A percentile compares a stretch with the other conserved stretches of the same genome.
Evolutionary conservation across 2,888 invertebrate species (phyloP).

Genomic region (Parochlus steinenii): DNA sequence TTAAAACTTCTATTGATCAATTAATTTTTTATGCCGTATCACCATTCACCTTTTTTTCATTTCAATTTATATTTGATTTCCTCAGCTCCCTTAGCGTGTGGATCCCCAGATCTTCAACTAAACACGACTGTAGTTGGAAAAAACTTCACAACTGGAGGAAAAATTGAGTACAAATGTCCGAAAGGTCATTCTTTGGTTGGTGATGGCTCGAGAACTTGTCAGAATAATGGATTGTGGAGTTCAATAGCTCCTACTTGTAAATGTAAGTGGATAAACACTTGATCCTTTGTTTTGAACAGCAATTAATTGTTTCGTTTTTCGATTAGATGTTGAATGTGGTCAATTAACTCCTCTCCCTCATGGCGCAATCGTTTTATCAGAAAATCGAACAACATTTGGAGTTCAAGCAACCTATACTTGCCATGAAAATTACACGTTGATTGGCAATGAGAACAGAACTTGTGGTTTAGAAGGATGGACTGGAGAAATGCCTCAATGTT

Average conservation of each 20-base stretch:
- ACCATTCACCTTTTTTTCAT: background rate
- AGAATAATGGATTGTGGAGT: slow-evolving; percentile 66
- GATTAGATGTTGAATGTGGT: slow-evolving; percentile 70
- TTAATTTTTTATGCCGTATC: background rate
- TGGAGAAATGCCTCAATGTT: slow-evolving; percentile 60
- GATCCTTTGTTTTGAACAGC: background rate
- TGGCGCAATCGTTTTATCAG: slow-evolving; percentile 48
- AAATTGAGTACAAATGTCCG: slow-evolving; percentile 62
- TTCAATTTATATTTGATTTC: slow-evolving; percentile 14
- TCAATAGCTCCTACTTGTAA: slow-evolving; percentile 67
- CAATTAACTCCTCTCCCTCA: slow-evolving; percentile 48
- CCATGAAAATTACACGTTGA: slow-evolving; percentile 69
- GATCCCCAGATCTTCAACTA: slow-evolving; percentile 68
- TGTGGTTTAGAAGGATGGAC: slow-evolving; percentile 68
- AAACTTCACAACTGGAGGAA: slow-evolving; percentile 49
- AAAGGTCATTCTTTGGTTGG: slow-evolving; percentile 68
- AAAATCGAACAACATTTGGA: slow-evolving; percentile 61
- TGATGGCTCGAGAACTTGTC: slow-evolving; percentile 47
- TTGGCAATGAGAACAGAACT: slow-evolving; percentile 51
- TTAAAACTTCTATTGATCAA: background rate
- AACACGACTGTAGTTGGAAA: slow-evolving; percentile 66
- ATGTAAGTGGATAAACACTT: slow-evolving; percentile 42
- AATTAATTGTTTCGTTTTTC: slow-evolving; percentile 13
- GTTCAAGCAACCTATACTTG: slow-evolving; percentile 63
- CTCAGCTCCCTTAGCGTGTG: slow-evolving; percentile 67